phyloP scores from a whole-genome alignment of 1,140 invertebrate genomes.

The Pomphorhynchus laevis region DNA sequence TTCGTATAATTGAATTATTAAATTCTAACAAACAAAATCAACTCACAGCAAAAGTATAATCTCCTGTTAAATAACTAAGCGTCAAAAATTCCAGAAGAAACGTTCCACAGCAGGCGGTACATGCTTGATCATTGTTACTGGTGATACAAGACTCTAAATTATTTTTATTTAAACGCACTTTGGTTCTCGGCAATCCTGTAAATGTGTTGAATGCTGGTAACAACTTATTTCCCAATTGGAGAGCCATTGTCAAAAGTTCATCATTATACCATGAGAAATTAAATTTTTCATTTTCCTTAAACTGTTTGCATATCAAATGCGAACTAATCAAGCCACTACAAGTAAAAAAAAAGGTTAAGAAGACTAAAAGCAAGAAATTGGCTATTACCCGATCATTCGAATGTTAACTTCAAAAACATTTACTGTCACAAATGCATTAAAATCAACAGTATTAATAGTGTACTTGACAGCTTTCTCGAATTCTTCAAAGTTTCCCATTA shows the following conservation, averaged over 20 bases:
- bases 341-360: constrained; percentile 14
- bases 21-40: not conserved
- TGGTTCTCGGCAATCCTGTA: constrained; percentile 73
- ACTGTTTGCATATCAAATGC: constrained; percentile 47
- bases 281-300: constrained; percentile 32
- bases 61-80: constrained; percentile 52
- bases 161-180: too few relatives aligned
- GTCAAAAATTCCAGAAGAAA: constrained; percentile 89
- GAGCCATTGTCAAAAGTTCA: constrained; percentile 50
- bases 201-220: constrained; percentile 82
- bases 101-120: constrained; percentile 84
- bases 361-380: not conserved
- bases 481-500: constrained; percentile 57
- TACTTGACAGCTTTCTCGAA: constrained; percentile 58
- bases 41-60: constrained; percentile 46
- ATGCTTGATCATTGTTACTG: constrained; percentile 31
- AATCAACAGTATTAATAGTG: constrained; percentile 36
- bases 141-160: constrained; percentile 10
- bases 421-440: constrained; percentile 68
- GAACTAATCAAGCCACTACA: constrained; percentile 48
- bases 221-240: constrained; percentile 53
- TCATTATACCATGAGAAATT: constrained; percentile 56
- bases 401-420: constrained; percentile 97
- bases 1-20: not conserved
- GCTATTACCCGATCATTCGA: constrained; percentile 45